Evolutionary conservation across 1,140 invertebrate genomes (phyloP).

Genomic region (Spodoptera litura): DNA sequence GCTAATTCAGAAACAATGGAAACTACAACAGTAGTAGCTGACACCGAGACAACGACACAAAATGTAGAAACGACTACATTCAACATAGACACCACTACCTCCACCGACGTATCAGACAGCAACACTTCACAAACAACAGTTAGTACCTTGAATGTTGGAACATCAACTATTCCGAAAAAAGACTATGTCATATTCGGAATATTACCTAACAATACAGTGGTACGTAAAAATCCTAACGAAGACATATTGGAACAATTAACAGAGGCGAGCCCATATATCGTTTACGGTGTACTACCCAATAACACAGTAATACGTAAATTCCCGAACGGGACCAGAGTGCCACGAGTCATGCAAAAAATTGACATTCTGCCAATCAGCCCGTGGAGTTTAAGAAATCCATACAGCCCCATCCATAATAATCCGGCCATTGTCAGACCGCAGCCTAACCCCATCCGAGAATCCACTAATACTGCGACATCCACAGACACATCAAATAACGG

Average conservation of each 20-base stretch:
- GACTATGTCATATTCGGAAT: conserved; percentile 91
- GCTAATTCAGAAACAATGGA: conserved; percentile 55
- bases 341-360: conserved; percentile 88
- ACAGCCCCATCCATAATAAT: conserved; percentile 86
- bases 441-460: conserved; percentile 85
- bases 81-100: conserved; percentile 40
- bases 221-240: conserved; percentile 90
- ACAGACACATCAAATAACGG: conserved; percentile 82
- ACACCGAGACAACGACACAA: conserved; percentile 65
- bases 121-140: conserved; percentile 64
- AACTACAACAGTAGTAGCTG: conserved; percentile 57
- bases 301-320: conserved; percentile 91
- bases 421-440: conserved; percentile 85
- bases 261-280: conserved; percentile 89
- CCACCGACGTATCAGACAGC: conserved; percentile 25
- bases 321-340: conserved; percentile 91
- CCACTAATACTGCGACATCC: conserved; percentile 85
- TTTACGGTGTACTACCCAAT: conserved; percentile 91
- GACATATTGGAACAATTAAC: conserved; percentile 88
- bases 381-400: conserved; percentile 85
- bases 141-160: conserved; percentile 59
- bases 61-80: conserved; percentile 77
- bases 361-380: conserved; percentile 86
- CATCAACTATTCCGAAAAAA: conserved; percentile 84
- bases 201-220: conserved; percentile 91